Base-by-base conservation (phyloP, 1,140 invertebrate species). In the Piezodorus guildinii region DNA sequence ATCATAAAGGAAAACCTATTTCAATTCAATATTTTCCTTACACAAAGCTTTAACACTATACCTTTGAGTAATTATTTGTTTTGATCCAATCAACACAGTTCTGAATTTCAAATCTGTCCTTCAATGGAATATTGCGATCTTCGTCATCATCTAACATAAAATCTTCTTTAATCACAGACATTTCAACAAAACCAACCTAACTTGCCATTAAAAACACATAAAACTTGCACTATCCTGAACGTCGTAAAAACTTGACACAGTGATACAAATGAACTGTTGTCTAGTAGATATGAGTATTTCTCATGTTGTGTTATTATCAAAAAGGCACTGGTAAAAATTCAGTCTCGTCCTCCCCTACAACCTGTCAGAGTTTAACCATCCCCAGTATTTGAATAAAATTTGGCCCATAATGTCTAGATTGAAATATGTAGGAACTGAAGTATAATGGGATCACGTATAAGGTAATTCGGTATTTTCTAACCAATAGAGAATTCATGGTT, bases 1-100 rank as follows among this genome's bases (percentile, higher is more conserved):
- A 14, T 56, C 17, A 56, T 5, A 23, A 56, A 56, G 5, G 52
- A 56, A 23, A 39, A 39, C 34, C 6, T 10, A 39, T 39, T 39
- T 39, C 34, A 39, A 39, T 39, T 39, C 34, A 39, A 39, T 5
- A 39, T 39, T 39, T 39, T 39, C 34, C 34, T 39, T 1, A 39
- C 34, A 30, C 30, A 30, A 5, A 30, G 30, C 30, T 30, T 30
- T 65, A 72, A 72, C 30, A 39, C 34, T 10, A 73, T 76, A 90
- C 88, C 74, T 81, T 85, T 71, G 80, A 72, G 70, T 80, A 84
- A 62, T 78, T 74, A 73, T 82, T 80, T 34, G 79, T 73, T 69
- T 76, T 72, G 59, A 91, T 85, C 89, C 89, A 92, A 60, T 79
- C 69, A 23, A 73, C 68, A 76, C 83, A 83, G 59, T 75, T 75